Base-by-base conservation (phyloP, 2,888 invertebrate genomes). In the Phalangium opilio region DNA sequence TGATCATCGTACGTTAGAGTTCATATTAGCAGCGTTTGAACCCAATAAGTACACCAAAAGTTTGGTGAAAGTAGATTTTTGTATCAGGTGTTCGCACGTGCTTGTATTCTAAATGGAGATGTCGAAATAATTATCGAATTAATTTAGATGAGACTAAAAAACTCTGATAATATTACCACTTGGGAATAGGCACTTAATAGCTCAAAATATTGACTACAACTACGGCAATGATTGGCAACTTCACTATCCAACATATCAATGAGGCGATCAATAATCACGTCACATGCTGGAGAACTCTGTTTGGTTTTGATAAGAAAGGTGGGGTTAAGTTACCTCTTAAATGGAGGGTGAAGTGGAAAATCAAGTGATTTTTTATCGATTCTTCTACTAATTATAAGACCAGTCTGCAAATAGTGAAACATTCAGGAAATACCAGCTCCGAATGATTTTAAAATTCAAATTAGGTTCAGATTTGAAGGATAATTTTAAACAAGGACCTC, bases 11-110 rank as follows among this genome's bases (percentile, higher is more conserved):
- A 55, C 57, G 17, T 48, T 41, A 18, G 43, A 53, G 38, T 53
- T 47, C 52, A 50, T 48, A 19, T 48, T 48, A 19, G 50, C 54
- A n/a, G 54, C 52, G 4, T 52, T 40, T 27, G 58, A 57, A 20
- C 69, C 68, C 12, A 70, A 57, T 21, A 70, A 59, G 53, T 70
- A 70, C 33, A 58, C 56, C 19, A 67, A 58, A 20, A 70, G 59
- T 35, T 62, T 57, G 47, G 61, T 60, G 55, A 70, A 69, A 10
- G 64, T 67, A 51, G 63, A 61, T 41, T 63, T 56, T 8, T 60
- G 56, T 47, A 69, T 63, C 59, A 70, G 60, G 53, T 68, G 67
- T 19, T 58, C 59, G 53, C 67, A 67, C 5, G 69, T 64, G 46
- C 62, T 64, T n/a, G 62, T 60, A 32, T 67, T 67, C 67, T 67